phyloP scores from a whole-genome alignment of 2,113 vertebrate genomes.

The Melanerpes aurifrons region DNA sequence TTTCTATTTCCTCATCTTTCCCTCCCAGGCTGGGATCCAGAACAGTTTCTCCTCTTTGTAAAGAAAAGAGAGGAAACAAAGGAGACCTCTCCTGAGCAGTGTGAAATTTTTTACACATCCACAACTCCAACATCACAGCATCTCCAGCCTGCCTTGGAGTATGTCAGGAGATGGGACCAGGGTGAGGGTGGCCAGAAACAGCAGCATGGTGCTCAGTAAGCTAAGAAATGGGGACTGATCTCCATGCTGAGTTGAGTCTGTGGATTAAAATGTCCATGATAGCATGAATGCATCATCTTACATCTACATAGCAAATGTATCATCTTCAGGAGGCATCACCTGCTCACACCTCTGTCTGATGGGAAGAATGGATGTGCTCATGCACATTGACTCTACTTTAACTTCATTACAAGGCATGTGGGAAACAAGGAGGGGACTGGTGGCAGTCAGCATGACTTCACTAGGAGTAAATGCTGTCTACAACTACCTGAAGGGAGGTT shows the following conservation, averaged over 20 bases:
- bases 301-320: too few species aligned
- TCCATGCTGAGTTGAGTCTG: neutral
- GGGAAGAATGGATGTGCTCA: neutral
- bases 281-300: too few species aligned
- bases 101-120: rapidly evolving
- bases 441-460: neutral
- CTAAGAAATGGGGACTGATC: too few species aligned
- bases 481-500: too few species aligned
- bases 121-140: neutral
- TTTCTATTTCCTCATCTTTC: neutral
- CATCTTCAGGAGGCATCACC: neutral
- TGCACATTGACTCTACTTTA: neutral
- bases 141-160: neutral
- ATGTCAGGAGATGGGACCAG: rapidly evolving
- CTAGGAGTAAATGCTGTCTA: neutral
- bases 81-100: neutral
- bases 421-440: neutral
- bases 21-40: neutral
- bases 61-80: neutral
- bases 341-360: neutral
- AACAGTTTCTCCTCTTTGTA: neutral
- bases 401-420: neutral
- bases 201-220: neutral
- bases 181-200: too few species aligned
- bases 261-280: neutral